Base-by-base conservation (phyloP, 2,797 vertebrate species). In the Picus viridis region DNA sequence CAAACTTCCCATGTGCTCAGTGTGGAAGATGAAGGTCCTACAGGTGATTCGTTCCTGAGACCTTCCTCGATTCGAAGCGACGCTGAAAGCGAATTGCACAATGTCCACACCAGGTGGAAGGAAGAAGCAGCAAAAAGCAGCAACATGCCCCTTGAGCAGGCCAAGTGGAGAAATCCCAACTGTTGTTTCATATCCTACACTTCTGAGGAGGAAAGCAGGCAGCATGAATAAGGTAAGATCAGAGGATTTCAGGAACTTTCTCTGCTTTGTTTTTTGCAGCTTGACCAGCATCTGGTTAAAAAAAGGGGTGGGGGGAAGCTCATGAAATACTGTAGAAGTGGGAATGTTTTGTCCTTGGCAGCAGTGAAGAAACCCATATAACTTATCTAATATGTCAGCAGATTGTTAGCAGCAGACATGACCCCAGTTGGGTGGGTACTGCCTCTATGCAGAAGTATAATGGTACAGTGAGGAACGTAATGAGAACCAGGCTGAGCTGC, bases 361-460 rank as follows among this genome's bases (percentile, higher is more conserved):
- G 75, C 77, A 74, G 77, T 63, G 90, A 93, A 71, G 90, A 94
- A 93, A 88, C 51, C 43, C 80, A 41, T 69, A 91, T 89, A 95
- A 92, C 77, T 95, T 94, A 94, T 94, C 89, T 76, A 81, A 36
- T 68, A 88, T 91, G 92, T 96, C 89, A 43, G 68, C 95, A 96
- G 90, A 94, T 94, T 88, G 89, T 91, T 95, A 96, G 89, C 90
- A 95, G 85, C 93, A 88, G 85, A 88, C 89, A 1, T 77, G 94
- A 95, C 92, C 92, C 90, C 57, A 3, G 58, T 74, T 95, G 94
- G 68, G 93, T 94, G 92, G 92, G 95, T 95, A 93, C 74, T 20
- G 51, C 9, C 0, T 84, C 85, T 49, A 27, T 53, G 77, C 80
- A 88, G 80, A 83, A 92, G 51, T 43, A 29, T 14, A 74, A 83